Evolutionary conservation across 1,140 invertebrate genomes (phyloP).

Genomic region (Zaprionus gabonicus): DNA sequence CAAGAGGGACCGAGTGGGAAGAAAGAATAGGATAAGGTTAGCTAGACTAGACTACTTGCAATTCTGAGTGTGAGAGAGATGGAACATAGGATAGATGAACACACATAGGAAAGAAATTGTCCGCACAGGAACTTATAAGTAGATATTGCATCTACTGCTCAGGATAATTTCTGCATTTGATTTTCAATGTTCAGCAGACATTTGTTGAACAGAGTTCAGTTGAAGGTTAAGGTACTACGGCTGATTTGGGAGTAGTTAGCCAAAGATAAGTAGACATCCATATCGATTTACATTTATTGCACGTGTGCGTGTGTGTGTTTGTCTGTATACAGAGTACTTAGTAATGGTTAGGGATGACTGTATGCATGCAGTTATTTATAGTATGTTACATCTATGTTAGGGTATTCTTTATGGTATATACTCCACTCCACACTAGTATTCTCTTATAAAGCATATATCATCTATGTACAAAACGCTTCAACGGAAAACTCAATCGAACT

Average conservation of each 20-base stretch:
- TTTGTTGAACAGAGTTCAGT: background rate
- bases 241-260: background rate
- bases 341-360: slow-evolving; percentile 39
- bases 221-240: background rate
- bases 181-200: background rate
- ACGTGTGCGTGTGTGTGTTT: background rate
- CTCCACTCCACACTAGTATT: slow-evolving; percentile 24
- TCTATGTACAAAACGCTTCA: slow-evolving; percentile 39
- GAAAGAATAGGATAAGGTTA: background rate
- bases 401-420: slow-evolving; percentile 38
- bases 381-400: background rate
- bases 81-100: background rate
- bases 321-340: background rate
- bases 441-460: slow-evolving; percentile 13
- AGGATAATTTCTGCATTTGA: background rate
- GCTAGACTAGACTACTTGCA: slow-evolving; percentile 2
- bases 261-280: slow-evolving; percentile 7
- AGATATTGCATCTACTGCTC: background rate
- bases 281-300: slow-evolving; percentile 4
- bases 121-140: too few relatives aligned
- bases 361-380: slow-evolving; percentile 53
- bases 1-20: background rate
- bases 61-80: background rate
- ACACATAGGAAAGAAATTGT: background rate
- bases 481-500: slow-evolving; percentile 8